Conservation (phyloP, 2,888 invertebrate species). For the Endomychus coccineus region DNA sequence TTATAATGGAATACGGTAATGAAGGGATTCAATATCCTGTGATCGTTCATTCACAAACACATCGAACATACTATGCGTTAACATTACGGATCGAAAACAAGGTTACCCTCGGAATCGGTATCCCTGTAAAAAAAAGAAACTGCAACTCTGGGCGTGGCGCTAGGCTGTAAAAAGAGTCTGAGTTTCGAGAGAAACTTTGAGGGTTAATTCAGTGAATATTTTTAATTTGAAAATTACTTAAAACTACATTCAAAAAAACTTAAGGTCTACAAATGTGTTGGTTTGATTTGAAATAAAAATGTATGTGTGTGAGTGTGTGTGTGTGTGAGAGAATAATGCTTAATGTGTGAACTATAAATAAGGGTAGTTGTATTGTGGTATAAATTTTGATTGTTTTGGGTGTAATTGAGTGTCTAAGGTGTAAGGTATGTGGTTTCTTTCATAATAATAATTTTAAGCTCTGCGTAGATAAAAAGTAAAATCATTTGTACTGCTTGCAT, state of each 20-base stretch:
- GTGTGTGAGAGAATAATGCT: background rate
- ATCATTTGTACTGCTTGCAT: no score
- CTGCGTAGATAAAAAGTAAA: no score
- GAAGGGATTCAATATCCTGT: conserved; percentile 8
- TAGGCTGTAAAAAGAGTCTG: conserved; percentile 8
- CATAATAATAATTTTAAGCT: no score
- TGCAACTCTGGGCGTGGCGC: conserved; percentile 4
- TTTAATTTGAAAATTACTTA: conserved; percentile 9
- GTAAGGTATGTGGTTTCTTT: background rate
- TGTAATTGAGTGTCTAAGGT: background rate
- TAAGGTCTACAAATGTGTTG: no score
- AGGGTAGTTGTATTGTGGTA: background rate
- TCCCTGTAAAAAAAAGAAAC: conserved; percentile 34
- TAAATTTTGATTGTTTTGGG: background rate
- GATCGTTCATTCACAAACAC: conserved; percentile 19
- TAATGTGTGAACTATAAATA: background rate
- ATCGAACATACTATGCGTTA: conserved; percentile 33
- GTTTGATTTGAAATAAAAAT: no score
- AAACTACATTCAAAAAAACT: no score
- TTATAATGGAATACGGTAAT: conserved; percentile 18
- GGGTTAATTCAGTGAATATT: conserved; percentile 9
- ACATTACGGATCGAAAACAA: conserved; percentile 37
- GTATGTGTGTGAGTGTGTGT: background rate
- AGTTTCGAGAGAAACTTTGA: conserved; percentile 8
- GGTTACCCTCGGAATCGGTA: conserved; percentile 26